Evolutionary conservation across 2,797 vertebrate genomes (phyloP), one percentile per base, ranked within the genome.

Genomic region (Borostomias antarcticus): DNA sequence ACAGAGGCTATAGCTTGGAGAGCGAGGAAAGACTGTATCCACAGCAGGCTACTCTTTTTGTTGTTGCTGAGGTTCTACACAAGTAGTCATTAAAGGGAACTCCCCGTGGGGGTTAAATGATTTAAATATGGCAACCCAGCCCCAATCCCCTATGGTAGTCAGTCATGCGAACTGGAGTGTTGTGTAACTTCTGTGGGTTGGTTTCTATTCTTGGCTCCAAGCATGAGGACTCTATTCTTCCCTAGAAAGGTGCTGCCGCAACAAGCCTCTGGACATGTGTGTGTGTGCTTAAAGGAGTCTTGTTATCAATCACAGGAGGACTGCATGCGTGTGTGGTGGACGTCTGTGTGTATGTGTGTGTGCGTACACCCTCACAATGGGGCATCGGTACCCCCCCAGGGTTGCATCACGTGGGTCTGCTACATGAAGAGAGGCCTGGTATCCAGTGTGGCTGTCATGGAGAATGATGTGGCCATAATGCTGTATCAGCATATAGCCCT

Each of bases 131-230:
- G 19, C 21, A 62, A 75, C 28, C 28, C 33, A 28, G 47, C 23
- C 47, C 63, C 58, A 67, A 43, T 13, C 37, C 13, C 13, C 4
- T 15, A 43, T 2, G 2, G 37, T n/a, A n/a, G n/a, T n/a, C 37
- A 43, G 37, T 4, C 37, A 40, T 5, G 54, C 66, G 66, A 76
- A 70, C 32, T 33, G 45, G 63, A 76, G 77, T 48, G 5, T 70
- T 70, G 26, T 32, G 62, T 28, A 19, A 67, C 58, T 58, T 79
- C 77, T 68, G 58, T 78, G 62, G 54, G 30, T 64, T 71, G 37
- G 17, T n/a, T n/a, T 68, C 72, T 84, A 85, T 81, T 76, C 79
- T 71, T 66, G 70, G 76, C 13, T 50, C 21, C 23, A 37, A 57
- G 66, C 43, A 60, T 68, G 64, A 37, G 25, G 48, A 65, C 53